Evolutionary conservation across 2,888 invertebrate genomes (phyloP).

Genomic region (Ernsta delagoae): DNA sequence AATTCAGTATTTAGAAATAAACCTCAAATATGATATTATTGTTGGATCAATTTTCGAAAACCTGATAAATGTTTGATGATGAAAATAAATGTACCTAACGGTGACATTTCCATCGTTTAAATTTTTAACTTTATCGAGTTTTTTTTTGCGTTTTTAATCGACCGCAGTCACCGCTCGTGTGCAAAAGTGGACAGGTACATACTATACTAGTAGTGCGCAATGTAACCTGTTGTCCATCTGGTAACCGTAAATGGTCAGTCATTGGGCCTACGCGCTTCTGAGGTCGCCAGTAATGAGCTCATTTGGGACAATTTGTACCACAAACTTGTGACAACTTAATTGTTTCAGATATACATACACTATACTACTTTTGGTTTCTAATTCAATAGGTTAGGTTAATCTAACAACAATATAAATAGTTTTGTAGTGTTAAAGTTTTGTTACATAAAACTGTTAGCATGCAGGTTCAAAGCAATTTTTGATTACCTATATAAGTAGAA

Average conservation of each 20-base stretch:
- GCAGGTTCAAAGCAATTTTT: too few relatives aligned
- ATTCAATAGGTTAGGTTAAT: too few relatives aligned
- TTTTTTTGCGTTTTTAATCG: neutral
- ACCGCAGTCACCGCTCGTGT: neutral
- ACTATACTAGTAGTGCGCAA: slow-evolving; percentile 50
- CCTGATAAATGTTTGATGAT: too few relatives aligned
- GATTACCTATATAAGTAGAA: too few relatives aligned
- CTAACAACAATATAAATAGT: too few relatives aligned
- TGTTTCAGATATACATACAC: too few relatives aligned
- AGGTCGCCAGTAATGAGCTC: slow-evolving; percentile 47
- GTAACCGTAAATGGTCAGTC: slow-evolving; percentile 61
- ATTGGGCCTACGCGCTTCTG: slow-evolving; percentile 69
- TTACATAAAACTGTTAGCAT: too few relatives aligned
- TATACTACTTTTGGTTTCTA: too few relatives aligned
- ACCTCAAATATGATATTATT: too few relatives aligned
- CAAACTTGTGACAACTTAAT: slow-evolving; percentile 10
- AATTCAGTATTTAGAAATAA: too few relatives aligned
- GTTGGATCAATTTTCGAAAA: too few relatives aligned
- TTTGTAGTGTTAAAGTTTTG: too few relatives aligned
- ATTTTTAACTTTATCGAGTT: neutral
- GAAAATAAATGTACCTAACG: neutral
- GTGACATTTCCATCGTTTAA: neutral
- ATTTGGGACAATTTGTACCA: slow-evolving; percentile 28
- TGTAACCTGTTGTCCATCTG: slow-evolving; percentile 65
- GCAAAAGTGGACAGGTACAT: neutral